These are phyloP conservation scores for Diogma glabrata DNA, from an alignment of 2,888 invertebrate species.

Conservation along the genomic window DNA sequence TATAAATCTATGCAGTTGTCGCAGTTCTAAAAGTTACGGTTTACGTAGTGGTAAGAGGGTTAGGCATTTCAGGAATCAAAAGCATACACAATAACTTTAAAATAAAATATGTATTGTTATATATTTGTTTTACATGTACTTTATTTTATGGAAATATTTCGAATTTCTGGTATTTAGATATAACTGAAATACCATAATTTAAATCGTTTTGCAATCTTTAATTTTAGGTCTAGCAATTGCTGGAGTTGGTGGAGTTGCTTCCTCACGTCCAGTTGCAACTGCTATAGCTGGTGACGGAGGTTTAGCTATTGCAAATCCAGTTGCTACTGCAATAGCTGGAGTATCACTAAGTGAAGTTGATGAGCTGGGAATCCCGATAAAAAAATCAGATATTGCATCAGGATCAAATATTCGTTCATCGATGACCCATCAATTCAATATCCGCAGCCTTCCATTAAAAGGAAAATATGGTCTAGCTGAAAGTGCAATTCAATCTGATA, in stretches of 20 bases:
- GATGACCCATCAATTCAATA: not conserved
- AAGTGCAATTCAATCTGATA: conserved; percentile 6
- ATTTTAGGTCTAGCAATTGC: conserved; percentile 48
- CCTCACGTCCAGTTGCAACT: conserved; percentile 57
- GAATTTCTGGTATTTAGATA: too few species aligned
- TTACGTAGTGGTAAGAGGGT: too few species aligned
- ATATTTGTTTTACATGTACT: too few species aligned
- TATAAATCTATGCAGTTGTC: too few species aligned
- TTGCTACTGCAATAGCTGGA: conserved; percentile 65
- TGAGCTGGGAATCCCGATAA: conserved; percentile 30
- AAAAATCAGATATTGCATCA: conserved; percentile 18
- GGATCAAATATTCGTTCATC: not conserved
- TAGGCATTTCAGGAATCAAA: too few species aligned
- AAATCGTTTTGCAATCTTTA: too few species aligned
- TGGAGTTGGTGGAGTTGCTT: conserved; percentile 56
- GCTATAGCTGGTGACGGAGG: conserved; percentile 60
- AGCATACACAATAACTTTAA: too few species aligned
- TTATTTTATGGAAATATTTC: too few species aligned
- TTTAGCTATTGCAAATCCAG: conserved; percentile 55
- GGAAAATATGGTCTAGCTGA: conserved; percentile 14
- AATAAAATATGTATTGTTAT: too few species aligned
- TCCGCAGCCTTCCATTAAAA: conserved; percentile 2
- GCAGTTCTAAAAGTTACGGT: too few species aligned
- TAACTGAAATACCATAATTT: too few species aligned
- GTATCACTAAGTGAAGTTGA: conserved; percentile 38